These are phyloP conservation scores for Vidua chalybeata DNA, from an alignment of 2,113 vertebrate species.

Conservation along the genomic window DNA sequence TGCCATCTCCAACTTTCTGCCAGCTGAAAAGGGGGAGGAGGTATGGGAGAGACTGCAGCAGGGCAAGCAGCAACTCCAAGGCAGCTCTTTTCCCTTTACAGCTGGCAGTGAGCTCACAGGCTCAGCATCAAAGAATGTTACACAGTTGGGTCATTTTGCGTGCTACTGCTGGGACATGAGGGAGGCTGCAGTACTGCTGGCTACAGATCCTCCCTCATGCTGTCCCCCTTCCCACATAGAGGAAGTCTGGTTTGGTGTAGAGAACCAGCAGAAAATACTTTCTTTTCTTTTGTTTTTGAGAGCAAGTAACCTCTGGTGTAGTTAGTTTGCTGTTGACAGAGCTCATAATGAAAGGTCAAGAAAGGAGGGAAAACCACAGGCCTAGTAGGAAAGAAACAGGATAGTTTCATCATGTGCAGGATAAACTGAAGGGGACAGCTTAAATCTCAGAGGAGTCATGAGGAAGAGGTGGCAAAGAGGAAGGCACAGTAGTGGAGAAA, in stretches of 20 bases:
- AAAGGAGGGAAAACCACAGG: neutral
- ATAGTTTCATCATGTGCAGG: neutral
- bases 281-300: neutral
- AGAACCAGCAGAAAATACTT: neutral
- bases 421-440: neutral
- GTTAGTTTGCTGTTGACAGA: neutral
- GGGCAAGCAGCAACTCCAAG: neutral
- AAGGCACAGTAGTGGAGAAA: neutral
- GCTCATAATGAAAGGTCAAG: neutral
- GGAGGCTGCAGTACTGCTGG: neutral
- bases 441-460: neutral
- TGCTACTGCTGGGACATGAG: neutral
- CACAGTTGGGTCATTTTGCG: neutral
- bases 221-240: neutral
- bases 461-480: neutral
- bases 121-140: neutral
- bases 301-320: neutral
- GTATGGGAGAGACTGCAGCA: neutral
- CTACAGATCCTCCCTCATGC: neutral
- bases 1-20: slow-evolving; percentile 16
- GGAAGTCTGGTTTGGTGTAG: neutral
- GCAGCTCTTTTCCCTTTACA: neutral
- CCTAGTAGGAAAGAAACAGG: neutral
- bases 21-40: neutral
- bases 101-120: neutral